Percentiles rank a stretch among this genome's conserved stretches.
Evolutionary conservation across 1,140 invertebrate species (phyloP).

Genomic region (Pseudomyrmex dendroicus): DNA sequence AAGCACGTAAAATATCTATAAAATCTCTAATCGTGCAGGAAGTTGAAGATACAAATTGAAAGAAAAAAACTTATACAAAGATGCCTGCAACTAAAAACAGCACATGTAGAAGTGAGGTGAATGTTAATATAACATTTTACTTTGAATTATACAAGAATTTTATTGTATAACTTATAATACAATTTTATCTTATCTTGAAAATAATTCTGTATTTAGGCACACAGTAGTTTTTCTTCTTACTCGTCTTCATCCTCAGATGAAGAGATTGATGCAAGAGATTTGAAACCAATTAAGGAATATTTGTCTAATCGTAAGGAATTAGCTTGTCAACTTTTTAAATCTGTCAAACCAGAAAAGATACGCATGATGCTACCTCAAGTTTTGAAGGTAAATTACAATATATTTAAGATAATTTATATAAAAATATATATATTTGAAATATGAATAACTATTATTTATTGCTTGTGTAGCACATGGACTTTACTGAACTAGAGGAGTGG

Average conservation of each 20-base stretch:
- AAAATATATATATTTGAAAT: constrained; percentile 5
- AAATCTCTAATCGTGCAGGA: too few relatives aligned
- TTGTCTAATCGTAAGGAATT: constrained; percentile 79
- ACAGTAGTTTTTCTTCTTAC: constrained; percentile 55
- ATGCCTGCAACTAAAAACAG: constrained; percentile 63
- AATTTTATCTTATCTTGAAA: background rate
- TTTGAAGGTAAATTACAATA: constrained; percentile 77
- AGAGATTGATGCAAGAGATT: constrained; percentile 78
- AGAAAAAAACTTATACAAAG: background rate
- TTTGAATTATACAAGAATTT: constrained; percentile 6
- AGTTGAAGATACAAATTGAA: background rate
- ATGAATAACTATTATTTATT: constrained; percentile 11
- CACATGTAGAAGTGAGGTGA: constrained; percentile 57
- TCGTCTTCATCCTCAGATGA: constrained; percentile 78
- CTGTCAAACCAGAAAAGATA: constrained; percentile 83
- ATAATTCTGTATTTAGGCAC: constrained; percentile 57
- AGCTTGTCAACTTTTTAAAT: constrained; percentile 82
- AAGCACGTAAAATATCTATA: too few relatives aligned
- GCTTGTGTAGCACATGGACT: constrained; percentile 78
- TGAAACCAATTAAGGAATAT: constrained; percentile 84
- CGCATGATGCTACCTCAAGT: constrained; percentile 83
- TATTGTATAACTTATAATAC: background rate
- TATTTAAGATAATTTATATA: background rate
- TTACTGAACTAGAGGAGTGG: constrained; percentile 81
- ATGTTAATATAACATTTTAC: background rate